Percentiles rank a stretch among this genome's conserved stretches.
phyloP scores from a whole-genome alignment of 2,888 invertebrate species.

The Aphidius colemani region DNA sequence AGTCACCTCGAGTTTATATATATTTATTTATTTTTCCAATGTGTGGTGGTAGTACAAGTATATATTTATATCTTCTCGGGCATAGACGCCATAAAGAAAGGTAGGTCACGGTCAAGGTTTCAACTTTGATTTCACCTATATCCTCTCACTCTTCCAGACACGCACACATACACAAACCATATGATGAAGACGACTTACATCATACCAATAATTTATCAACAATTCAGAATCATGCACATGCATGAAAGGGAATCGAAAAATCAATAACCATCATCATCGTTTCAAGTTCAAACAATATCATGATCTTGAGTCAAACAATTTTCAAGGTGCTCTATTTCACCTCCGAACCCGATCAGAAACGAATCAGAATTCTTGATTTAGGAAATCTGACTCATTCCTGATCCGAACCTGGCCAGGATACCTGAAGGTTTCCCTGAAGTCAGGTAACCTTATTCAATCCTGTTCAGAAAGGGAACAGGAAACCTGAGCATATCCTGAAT shows the following conservation, averaged over 20 bases:
- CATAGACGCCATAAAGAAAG: slow-evolving; percentile 28
- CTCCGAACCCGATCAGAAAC: too few relatives aligned
- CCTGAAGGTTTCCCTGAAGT: too few relatives aligned
- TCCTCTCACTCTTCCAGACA: background rate
- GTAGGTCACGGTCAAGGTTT: slow-evolving; percentile 46
- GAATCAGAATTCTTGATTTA: too few relatives aligned
- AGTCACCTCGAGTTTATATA: slow-evolving; percentile 24
- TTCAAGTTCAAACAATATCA: too few relatives aligned
- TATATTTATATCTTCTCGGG: too few relatives aligned
- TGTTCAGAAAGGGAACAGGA: too few relatives aligned
- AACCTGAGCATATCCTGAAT: too few relatives aligned
- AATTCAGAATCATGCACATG: background rate
- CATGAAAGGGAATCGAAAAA: background rate
- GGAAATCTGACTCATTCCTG: too few relatives aligned
- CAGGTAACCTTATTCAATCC: too few relatives aligned
- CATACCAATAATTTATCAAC: background rate
- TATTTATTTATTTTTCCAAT: slow-evolving; percentile 22
- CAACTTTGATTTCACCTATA: slow-evolving; percentile 28
- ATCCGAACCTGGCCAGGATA: too few relatives aligned
- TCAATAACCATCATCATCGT: background rate
- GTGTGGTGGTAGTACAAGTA: background rate
- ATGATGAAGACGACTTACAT: background rate
- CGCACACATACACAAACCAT: background rate
- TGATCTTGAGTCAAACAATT: too few relatives aligned
- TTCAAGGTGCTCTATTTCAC: too few relatives aligned